Evolutionary conservation across 2,888 invertebrate genomes (phyloP), one percentile per base, ranked within the genome.

Genomic region (Liodrosophila aerea): DNA sequence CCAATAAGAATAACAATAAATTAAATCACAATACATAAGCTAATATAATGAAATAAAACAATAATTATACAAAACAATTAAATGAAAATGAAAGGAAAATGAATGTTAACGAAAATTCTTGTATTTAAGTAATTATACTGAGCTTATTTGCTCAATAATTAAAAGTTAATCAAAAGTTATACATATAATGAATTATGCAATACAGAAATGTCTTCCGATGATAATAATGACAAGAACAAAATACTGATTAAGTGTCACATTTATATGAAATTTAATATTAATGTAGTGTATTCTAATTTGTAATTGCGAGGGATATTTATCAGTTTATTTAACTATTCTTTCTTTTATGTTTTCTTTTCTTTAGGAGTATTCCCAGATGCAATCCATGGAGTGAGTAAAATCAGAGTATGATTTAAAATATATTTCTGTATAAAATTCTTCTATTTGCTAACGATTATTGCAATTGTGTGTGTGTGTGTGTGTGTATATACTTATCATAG

Each of bases 201-300:
- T 75, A 72, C 63, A 64, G 75, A 77, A 71, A 75, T 71, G 74
- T 75, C 74, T 75, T 75, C 74, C 74, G 75, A 62, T 61, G 15
- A 65, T 57, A 52, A 47, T 61, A 18, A 63, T 58, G 49, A 50
- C 36, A 37, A 64, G 54, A 62, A 49, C 39, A 66, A 53, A 61
- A 34, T 68, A 71, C 29, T 15, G 31, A 56, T 43, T 68, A 65
- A 68, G 65, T 43, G 51, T 60, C 46, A 49, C 47, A 33, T 68
- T 63, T 52, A 64, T 46, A 52, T 49, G 12, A 47, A 40, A 37
- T 31, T 13, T 18, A 44, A 70, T 53, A 64, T 47, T 53, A 50
- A 63, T 51, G 57, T 51, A 41, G 41, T 31, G 15, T 22, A 41
- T 12, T 2, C 8, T 22, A 5, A 22, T 22, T 22, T 22, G 5